These are phyloP conservation scores for Drosophila grimshawi DNA, from an alignment of 1,140 invertebrate genomes.

Conservation along the genomic window DNA sequence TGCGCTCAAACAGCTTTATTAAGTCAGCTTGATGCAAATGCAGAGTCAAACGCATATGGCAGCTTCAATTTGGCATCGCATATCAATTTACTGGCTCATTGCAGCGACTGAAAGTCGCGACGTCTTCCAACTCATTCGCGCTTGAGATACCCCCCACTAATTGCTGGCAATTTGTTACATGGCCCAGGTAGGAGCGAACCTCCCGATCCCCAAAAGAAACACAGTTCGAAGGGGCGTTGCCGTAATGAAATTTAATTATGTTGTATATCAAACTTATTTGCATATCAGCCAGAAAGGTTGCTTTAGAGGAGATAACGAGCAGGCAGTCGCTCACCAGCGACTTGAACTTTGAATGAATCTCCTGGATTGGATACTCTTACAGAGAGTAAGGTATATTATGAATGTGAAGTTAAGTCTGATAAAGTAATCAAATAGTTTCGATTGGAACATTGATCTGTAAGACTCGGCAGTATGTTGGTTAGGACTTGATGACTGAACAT, in stretches of 20 bases:
- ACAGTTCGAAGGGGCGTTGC: slow-evolving; percentile 53
- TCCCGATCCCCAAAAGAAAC: slow-evolving; percentile 1
- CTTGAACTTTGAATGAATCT: slow-evolving; percentile 26
- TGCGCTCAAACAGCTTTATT: slow-evolving; percentile 37
- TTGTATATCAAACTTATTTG: slow-evolving; percentile 76
- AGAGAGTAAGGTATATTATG: not conserved
- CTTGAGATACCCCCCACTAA: slow-evolving; percentile 53
- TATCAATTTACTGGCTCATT: slow-evolving; percentile 40
- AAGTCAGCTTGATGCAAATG: slow-evolving; percentile 43
- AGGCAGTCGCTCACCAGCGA: slow-evolving; percentile 13
- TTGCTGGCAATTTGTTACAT: slow-evolving; percentile 75
- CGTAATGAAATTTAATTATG: slow-evolving; percentile 80
- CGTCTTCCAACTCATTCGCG: slow-evolving; percentile 24
- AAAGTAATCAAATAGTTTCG: too few species aligned
- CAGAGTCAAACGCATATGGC: slow-evolving; percentile 32
- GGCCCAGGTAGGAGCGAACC: slow-evolving; percentile 37
- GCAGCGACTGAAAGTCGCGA: slow-evolving; percentile 10
- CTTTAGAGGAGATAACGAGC: slow-evolving; percentile 33
- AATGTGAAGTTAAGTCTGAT: too few species aligned
- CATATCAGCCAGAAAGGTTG: slow-evolving; percentile 68
- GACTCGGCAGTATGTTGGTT: too few species aligned
- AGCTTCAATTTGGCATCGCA: slow-evolving; percentile 48
- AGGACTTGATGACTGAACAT: not conserved
- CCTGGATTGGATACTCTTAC: slow-evolving; percentile 1
- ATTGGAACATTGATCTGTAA: not conserved